Evolutionary conservation across 2,113 vertebrate genomes (phyloP), one percentile per base, ranked within the genome.

Genomic region (Lota lota): DNA sequence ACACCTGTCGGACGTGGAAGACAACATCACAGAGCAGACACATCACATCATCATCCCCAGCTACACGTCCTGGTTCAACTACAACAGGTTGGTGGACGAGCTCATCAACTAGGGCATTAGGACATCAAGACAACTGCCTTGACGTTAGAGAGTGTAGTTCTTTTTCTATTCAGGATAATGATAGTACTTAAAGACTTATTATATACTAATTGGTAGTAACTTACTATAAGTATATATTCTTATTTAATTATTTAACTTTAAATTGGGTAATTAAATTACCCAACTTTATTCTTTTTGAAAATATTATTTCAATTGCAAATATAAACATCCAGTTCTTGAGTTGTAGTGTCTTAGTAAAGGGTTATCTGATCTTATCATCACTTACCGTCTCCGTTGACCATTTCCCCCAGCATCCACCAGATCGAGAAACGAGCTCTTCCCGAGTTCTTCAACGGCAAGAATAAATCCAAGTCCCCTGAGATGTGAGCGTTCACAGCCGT

Each of bases 21-120:
- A 99, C 63, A 97, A 92, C 0, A 93, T 96, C 76, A 95, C 94
- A 0, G 96, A 99, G 28, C 97, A 99, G 82, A 98, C 95, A 0
- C 96, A 99, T 87, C 97, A 99, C 83, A 95, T 99, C 75, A 99
- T 99, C 64, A 96, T 99, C 64, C 97, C 97, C 3, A 98, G 95
- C 88, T 99, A 98, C 17, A 92, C 96, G 0, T 95, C 96, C 0
- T 99, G 97, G 97, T 99, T 99, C 77, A 97, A 99, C 86, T 94
- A 99, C 81, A 99, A 99, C 89, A 94, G 95, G 97, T 98, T 72
- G 88, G 21, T n/a, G 51, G 51, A 15, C 17, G 51, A 3, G 3
- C 51, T 53, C 51, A 6, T 53, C 51, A n/a, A n/a, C n/a, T n/a
- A n/a, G n/a, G n/a, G n/a, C n/a, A n/a, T n/a, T n/a, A n/a, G n/a